A percentile compares a stretch with the other conserved stretches of the same genome.
These are phyloP conservation scores for Datnioides undecimradiatus DNA, from an alignment of 2,113 vertebrate species.

Conservation along the genomic window DNA sequence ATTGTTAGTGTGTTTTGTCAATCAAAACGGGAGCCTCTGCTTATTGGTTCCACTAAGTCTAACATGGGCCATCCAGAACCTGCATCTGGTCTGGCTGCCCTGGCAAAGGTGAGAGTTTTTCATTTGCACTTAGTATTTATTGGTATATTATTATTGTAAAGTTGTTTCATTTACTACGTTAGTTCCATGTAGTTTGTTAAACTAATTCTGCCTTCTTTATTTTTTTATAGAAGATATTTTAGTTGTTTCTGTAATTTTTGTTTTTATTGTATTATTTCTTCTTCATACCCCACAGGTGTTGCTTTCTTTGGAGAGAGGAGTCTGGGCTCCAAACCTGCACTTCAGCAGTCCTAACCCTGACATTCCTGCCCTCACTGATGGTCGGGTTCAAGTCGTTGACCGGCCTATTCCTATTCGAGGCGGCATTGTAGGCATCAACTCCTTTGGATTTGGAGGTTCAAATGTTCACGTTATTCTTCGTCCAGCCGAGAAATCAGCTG, in stretches of 20 bases:
- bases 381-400: constrained; percentile 87
- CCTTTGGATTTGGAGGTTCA: constrained; percentile 96
- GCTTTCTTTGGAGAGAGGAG: constrained; percentile 90
- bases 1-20: constrained; percentile 87
- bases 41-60: constrained; percentile 96
- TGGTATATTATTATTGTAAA: too few species aligned
- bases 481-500: constrained; percentile 72
- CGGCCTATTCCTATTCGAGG: constrained; percentile 88
- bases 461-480: constrained; percentile 93
- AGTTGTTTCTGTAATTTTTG: too few species aligned
- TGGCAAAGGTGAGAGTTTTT: constrained; percentile 88
- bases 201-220: too few species aligned
- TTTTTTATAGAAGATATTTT: too few species aligned
- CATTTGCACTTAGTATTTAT: too few species aligned
- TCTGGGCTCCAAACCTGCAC: constrained; percentile 97
- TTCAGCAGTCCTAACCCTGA: constrained; percentile 88
- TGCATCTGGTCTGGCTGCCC: constrained; percentile 91
- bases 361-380: constrained; percentile 89
- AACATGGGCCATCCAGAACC: constrained; percentile 99
- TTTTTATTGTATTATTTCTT: background rate
- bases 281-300: constrained; percentile 84
- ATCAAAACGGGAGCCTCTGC: constrained; percentile 83
- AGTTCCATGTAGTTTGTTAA: too few species aligned
- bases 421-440: constrained; percentile 91
- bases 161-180: too few species aligned